phyloP scores from a whole-genome alignment of 2,888 invertebrate species.

The Lydus trimaculatus region DNA sequence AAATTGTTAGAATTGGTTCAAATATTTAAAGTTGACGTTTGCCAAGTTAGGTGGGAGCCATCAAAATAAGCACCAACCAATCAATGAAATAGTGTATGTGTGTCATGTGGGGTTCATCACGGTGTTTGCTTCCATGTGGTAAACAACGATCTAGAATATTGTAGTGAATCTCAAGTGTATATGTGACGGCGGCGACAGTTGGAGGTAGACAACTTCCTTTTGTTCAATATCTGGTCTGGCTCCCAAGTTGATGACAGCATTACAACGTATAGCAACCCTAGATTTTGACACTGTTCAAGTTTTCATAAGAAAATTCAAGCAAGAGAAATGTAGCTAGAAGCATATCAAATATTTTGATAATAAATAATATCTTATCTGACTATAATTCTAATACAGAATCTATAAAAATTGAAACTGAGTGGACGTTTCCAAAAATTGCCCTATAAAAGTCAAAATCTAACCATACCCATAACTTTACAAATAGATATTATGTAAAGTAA shows the following conservation, averaged over 20 bases:
- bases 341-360: background rate
- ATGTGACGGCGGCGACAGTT: background rate
- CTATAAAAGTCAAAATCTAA: constrained; percentile 24
- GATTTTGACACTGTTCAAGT: no score
- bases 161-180: constrained; percentile 10
- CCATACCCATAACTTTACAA: constrained; percentile 26
- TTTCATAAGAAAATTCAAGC: background rate
- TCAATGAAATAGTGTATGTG: constrained; percentile 17
- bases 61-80: constrained; percentile 28
- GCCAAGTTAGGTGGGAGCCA: constrained; percentile 13
- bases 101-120: constrained; percentile 30
- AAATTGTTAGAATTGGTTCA: background rate
- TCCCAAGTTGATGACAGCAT: background rate
- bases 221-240: constrained; percentile 4
- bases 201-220: constrained; percentile 20
- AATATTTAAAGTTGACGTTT: background rate
- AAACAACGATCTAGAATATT: constrained; percentile 26
- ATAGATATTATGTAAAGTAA: constrained; percentile 31
- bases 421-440: constrained; percentile 13
- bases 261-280: background rate
- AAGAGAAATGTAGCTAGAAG: background rate
- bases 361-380: constrained; percentile 8
- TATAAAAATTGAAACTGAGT: constrained; percentile 15
- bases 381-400: constrained; percentile 2
- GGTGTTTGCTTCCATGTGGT: constrained; percentile 30